These are phyloP conservation scores for Callipepla squamata DNA, from an alignment of 2,113 vertebrate genomes.

Conservation along the genomic window DNA sequence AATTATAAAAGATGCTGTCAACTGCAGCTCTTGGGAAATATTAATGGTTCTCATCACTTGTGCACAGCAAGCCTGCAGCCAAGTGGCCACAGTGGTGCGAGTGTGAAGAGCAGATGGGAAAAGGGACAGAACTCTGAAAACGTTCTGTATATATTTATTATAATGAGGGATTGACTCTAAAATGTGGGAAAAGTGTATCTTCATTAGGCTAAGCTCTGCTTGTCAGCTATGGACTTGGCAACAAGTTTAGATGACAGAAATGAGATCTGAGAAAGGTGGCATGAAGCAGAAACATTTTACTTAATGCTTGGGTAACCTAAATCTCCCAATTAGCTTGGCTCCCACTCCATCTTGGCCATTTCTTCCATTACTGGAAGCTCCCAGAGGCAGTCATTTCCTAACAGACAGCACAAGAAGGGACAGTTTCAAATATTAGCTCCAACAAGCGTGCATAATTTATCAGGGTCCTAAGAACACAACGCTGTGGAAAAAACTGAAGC, in stretches of 20 bases:
- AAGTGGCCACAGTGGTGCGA: neutral
- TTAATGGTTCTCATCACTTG: neutral
- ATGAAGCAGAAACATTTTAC: neutral
- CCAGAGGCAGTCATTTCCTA: slow-evolving; percentile 42
- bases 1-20: neutral
- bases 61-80: neutral
- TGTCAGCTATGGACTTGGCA: neutral
- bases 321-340: slow-evolving; percentile 4
- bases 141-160: neutral
- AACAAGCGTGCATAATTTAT: neutral
- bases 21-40: neutral
- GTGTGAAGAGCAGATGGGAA: neutral
- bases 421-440: neutral
- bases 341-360: slow-evolving; percentile 4
- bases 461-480: accelerated
- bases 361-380: slow-evolving; percentile 7
- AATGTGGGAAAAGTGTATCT: neutral
- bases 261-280: neutral
- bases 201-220: neutral
- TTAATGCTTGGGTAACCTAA: neutral
- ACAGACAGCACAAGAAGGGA: neutral
- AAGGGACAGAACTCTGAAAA: neutral
- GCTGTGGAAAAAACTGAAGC: neutral
- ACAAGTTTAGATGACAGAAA: neutral
- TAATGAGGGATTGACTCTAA: neutral